These are phyloP conservation scores for Bellardia bayeri DNA, from an alignment of 2,888 invertebrate genomes.

Conservation along the genomic window DNA sequence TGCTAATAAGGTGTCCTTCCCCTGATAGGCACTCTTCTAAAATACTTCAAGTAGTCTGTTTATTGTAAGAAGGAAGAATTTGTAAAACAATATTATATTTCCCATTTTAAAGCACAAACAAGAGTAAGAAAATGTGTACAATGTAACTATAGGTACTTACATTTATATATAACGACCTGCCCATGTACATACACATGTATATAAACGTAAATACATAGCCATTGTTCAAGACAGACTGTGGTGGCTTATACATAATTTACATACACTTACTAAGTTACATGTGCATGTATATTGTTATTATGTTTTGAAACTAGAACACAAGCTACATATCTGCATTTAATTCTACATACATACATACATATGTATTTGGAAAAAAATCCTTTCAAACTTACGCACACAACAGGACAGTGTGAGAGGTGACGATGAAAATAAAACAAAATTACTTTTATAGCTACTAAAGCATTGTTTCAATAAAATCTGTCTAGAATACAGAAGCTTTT, in stretches of 20 bases:
- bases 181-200: background rate
- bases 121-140: background rate
- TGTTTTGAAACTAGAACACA: slow-evolving; percentile 19
- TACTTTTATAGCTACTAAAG: background rate
- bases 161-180: too few relatives aligned
- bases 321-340: slow-evolving; percentile 10
- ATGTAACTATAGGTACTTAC: background rate
- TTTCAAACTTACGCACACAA: background rate
- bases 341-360: background rate
- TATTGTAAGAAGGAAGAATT: slow-evolving; percentile 15
- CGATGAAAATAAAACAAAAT: background rate
- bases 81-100: background rate
- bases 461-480: too few relatives aligned
- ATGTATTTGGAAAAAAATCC: background rate
- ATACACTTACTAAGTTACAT: background rate
- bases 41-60: slow-evolving; percentile 17
- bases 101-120: slow-evolving; percentile 5
- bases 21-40: background rate
- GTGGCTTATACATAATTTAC: slow-evolving; percentile 34
- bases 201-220: background rate
- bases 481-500: too few relatives aligned
- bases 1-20: background rate
- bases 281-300: background rate
- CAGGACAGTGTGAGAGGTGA: background rate
- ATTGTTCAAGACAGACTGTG: background rate